phyloP scores from a whole-genome alignment of 2,888 invertebrate species.

The Drosophila longiperda region DNA sequence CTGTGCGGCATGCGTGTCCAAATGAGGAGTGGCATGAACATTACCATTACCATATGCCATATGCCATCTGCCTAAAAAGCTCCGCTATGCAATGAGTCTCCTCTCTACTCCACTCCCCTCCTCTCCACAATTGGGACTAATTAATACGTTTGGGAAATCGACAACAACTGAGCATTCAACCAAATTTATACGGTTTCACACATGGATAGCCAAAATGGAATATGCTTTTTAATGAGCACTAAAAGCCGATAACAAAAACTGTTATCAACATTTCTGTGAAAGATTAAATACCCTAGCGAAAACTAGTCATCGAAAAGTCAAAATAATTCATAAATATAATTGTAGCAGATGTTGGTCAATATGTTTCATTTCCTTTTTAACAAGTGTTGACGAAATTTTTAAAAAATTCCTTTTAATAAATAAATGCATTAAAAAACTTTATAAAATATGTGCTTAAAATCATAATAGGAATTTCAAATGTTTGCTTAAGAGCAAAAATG shows the following conservation, averaged over 20 bases:
- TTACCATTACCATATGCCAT: constrained; percentile 18
- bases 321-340: neutral
- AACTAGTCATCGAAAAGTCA: neutral
- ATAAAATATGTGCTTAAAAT: neutral
- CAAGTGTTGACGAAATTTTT: neutral
- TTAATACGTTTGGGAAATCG: constrained; percentile 43
- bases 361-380: neutral
- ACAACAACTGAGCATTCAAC: constrained; percentile 17
- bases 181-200: constrained; percentile 49
- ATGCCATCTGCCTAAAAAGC: constrained; percentile 20
- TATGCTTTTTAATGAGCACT: constrained; percentile 11
- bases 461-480: neutral
- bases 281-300: neutral
- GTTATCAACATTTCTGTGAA: neutral
- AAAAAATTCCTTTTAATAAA: neutral
- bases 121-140: constrained; percentile 26
- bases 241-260: neutral
- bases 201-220: constrained; percentile 8
- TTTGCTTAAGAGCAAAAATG: neutral
- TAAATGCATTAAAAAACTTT: neutral
- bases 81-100: neutral
- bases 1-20: constrained; percentile 68
- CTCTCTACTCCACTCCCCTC: neutral
- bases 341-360: neutral
- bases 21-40: constrained; percentile 38